phyloP scores from a whole-genome alignment of 1,140 invertebrate genomes.

The Pseudomyrmex concolor region DNA sequence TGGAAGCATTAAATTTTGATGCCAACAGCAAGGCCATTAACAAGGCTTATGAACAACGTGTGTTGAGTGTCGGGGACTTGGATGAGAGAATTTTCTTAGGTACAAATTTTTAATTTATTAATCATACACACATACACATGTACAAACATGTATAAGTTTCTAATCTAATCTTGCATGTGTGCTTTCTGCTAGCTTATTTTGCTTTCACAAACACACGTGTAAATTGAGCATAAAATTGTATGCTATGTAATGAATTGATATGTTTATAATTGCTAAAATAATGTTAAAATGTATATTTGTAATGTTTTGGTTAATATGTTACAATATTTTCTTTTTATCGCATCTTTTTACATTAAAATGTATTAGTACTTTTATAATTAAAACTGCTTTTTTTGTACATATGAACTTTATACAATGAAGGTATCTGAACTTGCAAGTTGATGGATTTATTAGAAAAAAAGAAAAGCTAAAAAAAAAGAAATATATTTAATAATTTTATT shows the following conservation, averaged over 20 bases:
- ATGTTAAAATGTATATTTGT: neutral
- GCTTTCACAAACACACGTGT: constrained; percentile 17
- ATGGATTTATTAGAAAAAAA: constrained; percentile 11
- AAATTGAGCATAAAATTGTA: constrained; percentile 13
- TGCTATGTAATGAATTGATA: constrained; percentile 1
- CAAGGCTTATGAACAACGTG: constrained; percentile 95
- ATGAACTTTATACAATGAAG: neutral
- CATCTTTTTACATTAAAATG: constrained; percentile 9
- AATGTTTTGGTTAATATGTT: neutral
- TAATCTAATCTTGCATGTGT: constrained; percentile 39
- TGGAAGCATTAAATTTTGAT: constrained; percentile 91
- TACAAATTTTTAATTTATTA: constrained; percentile 79
- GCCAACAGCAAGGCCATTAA: constrained; percentile 93
- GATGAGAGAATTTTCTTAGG: constrained; percentile 97
- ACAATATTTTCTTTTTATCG: neutral
- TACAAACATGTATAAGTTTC: constrained; percentile 23
- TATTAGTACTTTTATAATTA: neutral
- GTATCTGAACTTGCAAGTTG: neutral
- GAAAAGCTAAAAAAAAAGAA: constrained; percentile 7
- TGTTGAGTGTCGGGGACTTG: constrained; percentile 96
- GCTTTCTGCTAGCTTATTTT: constrained; percentile 42
- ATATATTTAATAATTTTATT: constrained; percentile 56
- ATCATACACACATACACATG: constrained; percentile 17
- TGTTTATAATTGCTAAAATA: neutral
- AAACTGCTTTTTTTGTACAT: neutral